These are phyloP conservation scores for Drosophila arizonae DNA, from an alignment of 1,140 invertebrate genomes.

Conservation along the genomic window DNA sequence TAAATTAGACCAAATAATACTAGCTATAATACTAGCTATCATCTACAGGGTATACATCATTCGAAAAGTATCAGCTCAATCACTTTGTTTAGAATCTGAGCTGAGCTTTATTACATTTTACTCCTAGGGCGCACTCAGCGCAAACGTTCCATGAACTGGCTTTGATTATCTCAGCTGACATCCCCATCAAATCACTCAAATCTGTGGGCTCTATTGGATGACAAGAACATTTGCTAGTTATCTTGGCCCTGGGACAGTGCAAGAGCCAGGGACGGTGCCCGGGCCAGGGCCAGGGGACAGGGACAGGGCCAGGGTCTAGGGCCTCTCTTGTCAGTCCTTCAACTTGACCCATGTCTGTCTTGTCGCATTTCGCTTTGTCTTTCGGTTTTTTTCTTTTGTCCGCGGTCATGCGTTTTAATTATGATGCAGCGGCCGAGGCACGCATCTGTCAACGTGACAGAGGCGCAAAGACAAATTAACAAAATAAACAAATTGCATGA, in stretches of 20 bases:
- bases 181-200: conserved; percentile 8
- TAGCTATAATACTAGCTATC: too few relatives aligned
- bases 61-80: background rate
- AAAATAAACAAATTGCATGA: conserved; percentile 74
- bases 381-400: conserved; percentile 42
- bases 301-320: conserved; percentile 9
- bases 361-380: conserved; percentile 37
- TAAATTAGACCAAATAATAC: too few relatives aligned
- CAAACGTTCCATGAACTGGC: conserved; percentile 20
- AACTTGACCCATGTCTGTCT: conserved; percentile 72
- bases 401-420: conserved; percentile 73
- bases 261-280: background rate
- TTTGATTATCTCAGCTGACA: conserved; percentile 27
- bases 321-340: conserved; percentile 50
- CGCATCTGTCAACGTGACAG: conserved; percentile 65
- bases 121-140: background rate
- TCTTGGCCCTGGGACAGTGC: conserved; percentile 1
- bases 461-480: conserved; percentile 66
- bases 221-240: conserved; percentile 35
- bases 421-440: conserved; percentile 57
- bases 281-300: background rate
- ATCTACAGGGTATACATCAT: background rate
- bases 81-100: too few relatives aligned
- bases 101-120: conserved; percentile 3
- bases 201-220: conserved; percentile 15